Percentiles rank a stretch among this genome's conserved stretches.
Conservation (phyloP, 2,113 vertebrate genomes). For the Otus sunia region DNA sequence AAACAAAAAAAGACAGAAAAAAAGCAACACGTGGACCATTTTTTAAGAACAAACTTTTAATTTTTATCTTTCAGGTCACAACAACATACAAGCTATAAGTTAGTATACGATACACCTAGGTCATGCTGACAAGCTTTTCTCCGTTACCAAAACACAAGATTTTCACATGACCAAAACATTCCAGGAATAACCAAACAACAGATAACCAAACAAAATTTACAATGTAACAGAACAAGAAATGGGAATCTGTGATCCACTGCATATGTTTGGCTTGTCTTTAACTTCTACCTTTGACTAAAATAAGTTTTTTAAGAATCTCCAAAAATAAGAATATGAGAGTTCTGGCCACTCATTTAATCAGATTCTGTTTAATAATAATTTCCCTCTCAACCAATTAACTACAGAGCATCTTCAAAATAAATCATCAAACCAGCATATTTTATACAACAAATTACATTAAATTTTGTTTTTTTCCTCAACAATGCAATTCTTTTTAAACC, state of each 20-base stretch:
- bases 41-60: not conserved
- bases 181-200: not conserved
- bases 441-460: not conserved
- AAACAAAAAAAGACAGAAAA: fast-evolving
- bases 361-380: not conserved
- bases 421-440: not conserved
- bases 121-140: not conserved
- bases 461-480: not conserved
- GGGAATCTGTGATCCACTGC: not conserved
- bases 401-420: not conserved
- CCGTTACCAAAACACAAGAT: not conserved
- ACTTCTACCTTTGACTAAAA: not conserved
- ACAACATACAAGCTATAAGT: not conserved
- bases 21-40: not conserved
- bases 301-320: not conserved
- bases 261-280: not conserved
- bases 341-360: not conserved
- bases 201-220: not conserved
- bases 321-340: not conserved
- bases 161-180: not conserved
- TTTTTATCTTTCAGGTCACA: not conserved
- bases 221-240: not conserved
- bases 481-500: not conserved
- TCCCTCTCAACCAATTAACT: not conserved
- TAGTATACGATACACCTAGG: not conserved